Percentiles rank a stretch among this genome's conserved stretches.
phyloP scores from a whole-genome alignment of 1,140 invertebrate species.

The Himalopsyche phryganea region DNA sequence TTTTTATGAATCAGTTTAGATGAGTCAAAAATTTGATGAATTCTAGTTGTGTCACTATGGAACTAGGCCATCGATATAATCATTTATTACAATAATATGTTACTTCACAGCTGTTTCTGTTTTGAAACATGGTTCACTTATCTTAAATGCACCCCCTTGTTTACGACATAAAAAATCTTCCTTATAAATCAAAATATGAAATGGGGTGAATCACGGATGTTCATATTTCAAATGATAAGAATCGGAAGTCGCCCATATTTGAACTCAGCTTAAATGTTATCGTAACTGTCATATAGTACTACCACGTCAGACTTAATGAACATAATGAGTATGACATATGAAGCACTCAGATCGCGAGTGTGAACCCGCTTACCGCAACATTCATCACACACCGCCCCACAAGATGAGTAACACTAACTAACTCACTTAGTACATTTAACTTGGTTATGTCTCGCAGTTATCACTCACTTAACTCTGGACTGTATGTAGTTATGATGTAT shows the following conservation, averaged over 20 bases:
- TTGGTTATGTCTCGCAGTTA: conserved; percentile 6
- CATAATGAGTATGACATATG: conserved; percentile 13
- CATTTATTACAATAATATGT: no score
- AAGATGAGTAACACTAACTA: background rate
- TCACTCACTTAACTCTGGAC: conserved; percentile 15
- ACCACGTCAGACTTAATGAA: background rate
- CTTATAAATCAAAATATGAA: conserved; percentile 7
- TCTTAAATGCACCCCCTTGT: no score
- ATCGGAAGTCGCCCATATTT: conserved; percentile 7
- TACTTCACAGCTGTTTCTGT: no score
- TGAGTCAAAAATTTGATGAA: no score
- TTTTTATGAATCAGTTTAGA: no score
- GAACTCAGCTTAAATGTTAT: background rate
- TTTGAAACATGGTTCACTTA: no score
- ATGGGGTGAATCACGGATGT: conserved; percentile 6
- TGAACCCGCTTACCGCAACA: background rate
- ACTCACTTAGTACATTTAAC: background rate
- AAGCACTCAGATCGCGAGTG: conserved; percentile 1
- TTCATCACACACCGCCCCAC: conserved; percentile 1
- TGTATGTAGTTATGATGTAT: conserved; percentile 19
- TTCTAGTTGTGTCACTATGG: no score
- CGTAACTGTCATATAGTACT: conserved; percentile 4
- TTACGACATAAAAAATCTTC: no score
- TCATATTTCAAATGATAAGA: conserved; percentile 17
- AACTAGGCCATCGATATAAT: no score